Conservation (phyloP, 1,140 invertebrate species). For the Tetramorium parvispinum region DNA sequence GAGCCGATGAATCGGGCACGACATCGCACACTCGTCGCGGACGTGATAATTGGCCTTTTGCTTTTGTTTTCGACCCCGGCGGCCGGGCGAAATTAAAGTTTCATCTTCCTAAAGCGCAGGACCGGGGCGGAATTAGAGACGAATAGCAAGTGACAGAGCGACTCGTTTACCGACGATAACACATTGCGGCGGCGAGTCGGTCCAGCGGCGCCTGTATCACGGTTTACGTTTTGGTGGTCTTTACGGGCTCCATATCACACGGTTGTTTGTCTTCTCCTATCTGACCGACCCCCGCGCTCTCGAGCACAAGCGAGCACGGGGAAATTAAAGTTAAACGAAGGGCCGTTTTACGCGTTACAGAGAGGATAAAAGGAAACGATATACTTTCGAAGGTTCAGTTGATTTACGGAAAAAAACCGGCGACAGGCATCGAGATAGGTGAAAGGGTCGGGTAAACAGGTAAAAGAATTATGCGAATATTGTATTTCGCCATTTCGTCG, state of each 20-base stretch:
- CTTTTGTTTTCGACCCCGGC: conserved; percentile 60
- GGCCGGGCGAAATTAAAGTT: conserved; percentile 68
- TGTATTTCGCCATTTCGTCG: neutral
- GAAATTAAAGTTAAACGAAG: conserved; percentile 64
- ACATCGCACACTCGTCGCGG: conserved; percentile 35
- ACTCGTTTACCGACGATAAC: conserved; percentile 74
- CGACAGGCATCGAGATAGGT: conserved; percentile 21
- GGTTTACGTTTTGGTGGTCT: conserved; percentile 73
- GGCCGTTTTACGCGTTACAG: conserved; percentile 33
- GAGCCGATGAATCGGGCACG: conserved; percentile 56
- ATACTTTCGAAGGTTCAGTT: neutral
- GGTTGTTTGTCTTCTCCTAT: conserved; percentile 71
- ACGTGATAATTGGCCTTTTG: conserved; percentile 60
- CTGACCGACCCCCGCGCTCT: conserved; percentile 18
- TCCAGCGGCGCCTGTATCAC: conserved; percentile 73
- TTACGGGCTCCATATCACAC: conserved; percentile 67
- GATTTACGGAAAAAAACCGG: neutral
- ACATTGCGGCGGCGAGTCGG: conserved; percentile 73
- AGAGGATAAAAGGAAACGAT: conserved; percentile 39
- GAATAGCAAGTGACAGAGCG: conserved; percentile 70
- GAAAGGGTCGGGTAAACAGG: neutral
- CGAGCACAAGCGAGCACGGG: neutral
- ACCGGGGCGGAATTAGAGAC: conserved; percentile 67
- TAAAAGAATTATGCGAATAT: neutral
- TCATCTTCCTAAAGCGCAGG: conserved; percentile 69